These are phyloP conservation scores for Pygmarrhopalites habei DNA, from an alignment of 1,140 invertebrate genomes.

Conservation along the genomic window DNA sequence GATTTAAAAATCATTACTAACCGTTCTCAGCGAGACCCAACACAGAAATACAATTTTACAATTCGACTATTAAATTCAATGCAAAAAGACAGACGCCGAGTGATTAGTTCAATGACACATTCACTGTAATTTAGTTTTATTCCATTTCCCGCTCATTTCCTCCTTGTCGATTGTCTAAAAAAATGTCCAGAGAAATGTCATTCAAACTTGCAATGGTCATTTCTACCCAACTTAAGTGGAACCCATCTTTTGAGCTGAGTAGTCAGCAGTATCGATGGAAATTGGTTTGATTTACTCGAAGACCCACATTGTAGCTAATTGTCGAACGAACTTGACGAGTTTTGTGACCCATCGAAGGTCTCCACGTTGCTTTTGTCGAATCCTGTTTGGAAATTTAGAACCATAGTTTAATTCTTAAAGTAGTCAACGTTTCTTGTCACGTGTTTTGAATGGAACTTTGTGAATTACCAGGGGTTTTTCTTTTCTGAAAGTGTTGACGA, in stretches of 20 bases:
- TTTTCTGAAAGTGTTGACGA: constrained; percentile 26
- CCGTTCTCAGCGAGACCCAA: too few relatives aligned
- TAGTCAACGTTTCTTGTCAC: not conserved
- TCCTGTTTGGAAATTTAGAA: constrained; percentile 7
- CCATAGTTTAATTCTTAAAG: not conserved
- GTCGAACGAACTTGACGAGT: constrained; percentile 21
- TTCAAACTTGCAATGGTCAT: too few relatives aligned
- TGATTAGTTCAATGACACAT: too few relatives aligned
- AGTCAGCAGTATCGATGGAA: constrained; percentile 16
- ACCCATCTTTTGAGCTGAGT: constrained; percentile 14
- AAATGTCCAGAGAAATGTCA: too few relatives aligned
- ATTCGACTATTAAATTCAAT: too few relatives aligned
- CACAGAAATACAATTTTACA: too few relatives aligned
- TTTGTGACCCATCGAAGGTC: constrained; percentile 32
- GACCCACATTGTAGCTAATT: constrained; percentile 29
- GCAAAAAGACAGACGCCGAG: too few relatives aligned
- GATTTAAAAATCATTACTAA: too few relatives aligned
- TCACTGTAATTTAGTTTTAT: too few relatives aligned
- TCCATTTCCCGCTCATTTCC: too few relatives aligned
- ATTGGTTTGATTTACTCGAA: constrained; percentile 33
- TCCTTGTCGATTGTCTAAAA: too few relatives aligned
- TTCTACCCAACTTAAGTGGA: too few relatives aligned
- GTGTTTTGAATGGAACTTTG: not conserved
- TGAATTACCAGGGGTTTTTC: not conserved
- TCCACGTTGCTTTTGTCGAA: constrained; percentile 25